A percentile compares a stretch with the other conserved stretches of the same genome.
Evolutionary conservation across 2,888 invertebrate species (phyloP).

Genomic region (Cephus pulcher): DNA sequence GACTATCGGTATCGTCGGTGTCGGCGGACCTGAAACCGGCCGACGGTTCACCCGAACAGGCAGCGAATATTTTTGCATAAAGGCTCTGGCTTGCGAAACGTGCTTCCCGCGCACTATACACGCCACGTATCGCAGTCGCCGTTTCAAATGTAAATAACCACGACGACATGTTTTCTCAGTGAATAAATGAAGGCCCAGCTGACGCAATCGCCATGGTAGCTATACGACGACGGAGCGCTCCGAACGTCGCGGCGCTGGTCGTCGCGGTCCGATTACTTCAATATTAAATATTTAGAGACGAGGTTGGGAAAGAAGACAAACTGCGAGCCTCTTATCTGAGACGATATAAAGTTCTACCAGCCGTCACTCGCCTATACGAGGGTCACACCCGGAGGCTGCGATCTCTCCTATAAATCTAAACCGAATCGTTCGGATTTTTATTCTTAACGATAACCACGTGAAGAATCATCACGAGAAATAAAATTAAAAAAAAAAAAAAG

Average conservation of each 20-base stretch:
- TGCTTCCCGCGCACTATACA: neutral
- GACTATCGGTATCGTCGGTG: neutral
- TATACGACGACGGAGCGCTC: neutral
- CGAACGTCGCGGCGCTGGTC: neutral
- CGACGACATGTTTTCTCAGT: constrained; percentile 33
- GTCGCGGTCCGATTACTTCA: constrained; percentile 24
- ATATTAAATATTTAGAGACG: constrained; percentile 46
- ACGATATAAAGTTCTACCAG: constrained; percentile 27
- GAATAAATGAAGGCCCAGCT: constrained; percentile 38
- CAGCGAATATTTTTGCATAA: constrained; percentile 27
- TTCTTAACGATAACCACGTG: neutral
- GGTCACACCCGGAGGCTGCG: too few relatives aligned
- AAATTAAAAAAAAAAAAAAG: too few relatives aligned
- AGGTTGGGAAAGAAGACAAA: constrained; percentile 25
- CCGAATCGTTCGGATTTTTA: too few relatives aligned
- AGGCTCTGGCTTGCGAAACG: constrained; percentile 10
- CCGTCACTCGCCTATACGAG: too few relatives aligned
- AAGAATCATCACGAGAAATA: neutral
- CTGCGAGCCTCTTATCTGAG: constrained; percentile 32
- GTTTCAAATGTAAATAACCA: constrained; percentile 41
- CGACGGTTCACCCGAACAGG: neutral
- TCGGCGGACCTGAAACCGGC: neutral
- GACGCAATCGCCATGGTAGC: constrained; percentile 28
- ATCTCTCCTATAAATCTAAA: too few relatives aligned
- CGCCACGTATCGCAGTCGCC: neutral